These are phyloP conservation scores for Pseudorhombus dupliciocellatus DNA, from an alignment of 2,113 vertebrate species.

Conservation along the genomic window DNA sequence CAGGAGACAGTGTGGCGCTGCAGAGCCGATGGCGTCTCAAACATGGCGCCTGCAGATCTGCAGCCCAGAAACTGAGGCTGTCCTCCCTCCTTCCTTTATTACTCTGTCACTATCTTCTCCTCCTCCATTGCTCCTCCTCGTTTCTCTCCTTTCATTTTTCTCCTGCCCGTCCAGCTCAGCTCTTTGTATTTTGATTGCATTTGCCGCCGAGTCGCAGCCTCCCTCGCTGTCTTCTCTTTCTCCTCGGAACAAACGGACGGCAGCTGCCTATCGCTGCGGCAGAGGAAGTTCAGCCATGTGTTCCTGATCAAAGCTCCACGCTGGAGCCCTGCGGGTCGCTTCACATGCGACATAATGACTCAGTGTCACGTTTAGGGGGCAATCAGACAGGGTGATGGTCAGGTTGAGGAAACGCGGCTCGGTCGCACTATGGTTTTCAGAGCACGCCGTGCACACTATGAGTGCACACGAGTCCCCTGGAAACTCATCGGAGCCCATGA, in stretches of 20 bases:
- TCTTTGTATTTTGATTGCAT: conserved; percentile 9
- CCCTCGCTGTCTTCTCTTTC: conserved; percentile 17
- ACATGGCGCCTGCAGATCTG: conserved; percentile 57
- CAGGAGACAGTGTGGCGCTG: conserved; percentile 47
- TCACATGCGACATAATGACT: conserved; percentile 45
- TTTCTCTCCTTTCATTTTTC: conserved; percentile 26
- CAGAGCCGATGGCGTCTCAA: conserved; percentile 50
- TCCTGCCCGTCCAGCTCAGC: not conserved
- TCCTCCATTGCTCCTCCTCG: conserved; percentile 19
- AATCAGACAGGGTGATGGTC: conserved; percentile 21
- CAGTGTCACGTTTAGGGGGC: conserved; percentile 10
- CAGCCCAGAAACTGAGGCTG: conserved; percentile 13
- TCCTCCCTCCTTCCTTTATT: conserved; percentile 26
- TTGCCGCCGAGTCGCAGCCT: conserved; percentile 9
- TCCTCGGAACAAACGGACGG: conserved; percentile 45
- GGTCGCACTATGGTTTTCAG: not conserved
- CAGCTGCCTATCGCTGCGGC: conserved; percentile 51
- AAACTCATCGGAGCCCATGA: not conserved
- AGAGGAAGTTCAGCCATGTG: conserved; percentile 69
- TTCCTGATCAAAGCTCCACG: conserved; percentile 65
- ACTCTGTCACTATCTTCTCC: not conserved
- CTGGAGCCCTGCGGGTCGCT: conserved; percentile 31
- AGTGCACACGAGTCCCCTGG: not conserved
- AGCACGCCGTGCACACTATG: not conserved
- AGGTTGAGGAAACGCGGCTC: conserved; percentile 8